Conservation (phyloP, 2,888 invertebrate genomes). For the Mantis religiosa region DNA sequence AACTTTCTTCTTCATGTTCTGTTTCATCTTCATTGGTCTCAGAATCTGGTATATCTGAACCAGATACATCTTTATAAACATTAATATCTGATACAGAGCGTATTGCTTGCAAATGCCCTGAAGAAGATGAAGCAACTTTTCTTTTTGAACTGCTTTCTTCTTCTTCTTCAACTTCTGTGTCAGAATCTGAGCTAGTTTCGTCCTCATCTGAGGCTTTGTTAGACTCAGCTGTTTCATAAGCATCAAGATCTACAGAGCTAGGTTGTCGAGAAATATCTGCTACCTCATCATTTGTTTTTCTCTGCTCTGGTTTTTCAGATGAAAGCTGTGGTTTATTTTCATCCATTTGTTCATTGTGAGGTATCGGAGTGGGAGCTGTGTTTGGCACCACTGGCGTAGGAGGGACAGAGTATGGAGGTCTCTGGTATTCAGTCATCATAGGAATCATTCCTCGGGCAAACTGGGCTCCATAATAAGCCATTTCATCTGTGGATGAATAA, state of each 20-base stretch:
- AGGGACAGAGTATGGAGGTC: neutral
- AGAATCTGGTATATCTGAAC: slow-evolving; percentile 27
- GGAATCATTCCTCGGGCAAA: slow-evolving; percentile 14
- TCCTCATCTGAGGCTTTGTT: slow-evolving; percentile 20
- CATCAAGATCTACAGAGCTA: slow-evolving; percentile 9
- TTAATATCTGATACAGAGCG: slow-evolving; percentile 53
- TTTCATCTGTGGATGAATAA: slow-evolving; percentile 48
- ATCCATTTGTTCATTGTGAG: slow-evolving; percentile 36
- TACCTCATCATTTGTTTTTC: neutral
- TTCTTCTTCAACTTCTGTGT: slow-evolving; percentile 39
- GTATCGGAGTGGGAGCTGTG: slow-evolving; percentile 43
- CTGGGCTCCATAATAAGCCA: slow-evolving; percentile 39
- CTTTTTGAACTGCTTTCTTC: slow-evolving; percentile 31
- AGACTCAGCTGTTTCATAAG: slow-evolving; percentile 13
- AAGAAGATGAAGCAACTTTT: neutral
- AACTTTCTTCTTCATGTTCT: slow-evolving; percentile 35
- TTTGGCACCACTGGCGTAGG: slow-evolving; percentile 35
- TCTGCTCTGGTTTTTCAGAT: neutral
- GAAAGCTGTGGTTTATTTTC: neutral
- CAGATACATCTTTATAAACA: slow-evolving; percentile 40
- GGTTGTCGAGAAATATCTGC: neutral
- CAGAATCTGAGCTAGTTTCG: slow-evolving; percentile 29
- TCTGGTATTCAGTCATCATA: slow-evolving; percentile 16
- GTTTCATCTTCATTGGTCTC: slow-evolving; percentile 35
- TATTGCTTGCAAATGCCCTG: slow-evolving; percentile 44